Evolutionary conservation across 2,797 vertebrate genomes (phyloP).

Genomic region (Myiotriccus ornatus): DNA sequence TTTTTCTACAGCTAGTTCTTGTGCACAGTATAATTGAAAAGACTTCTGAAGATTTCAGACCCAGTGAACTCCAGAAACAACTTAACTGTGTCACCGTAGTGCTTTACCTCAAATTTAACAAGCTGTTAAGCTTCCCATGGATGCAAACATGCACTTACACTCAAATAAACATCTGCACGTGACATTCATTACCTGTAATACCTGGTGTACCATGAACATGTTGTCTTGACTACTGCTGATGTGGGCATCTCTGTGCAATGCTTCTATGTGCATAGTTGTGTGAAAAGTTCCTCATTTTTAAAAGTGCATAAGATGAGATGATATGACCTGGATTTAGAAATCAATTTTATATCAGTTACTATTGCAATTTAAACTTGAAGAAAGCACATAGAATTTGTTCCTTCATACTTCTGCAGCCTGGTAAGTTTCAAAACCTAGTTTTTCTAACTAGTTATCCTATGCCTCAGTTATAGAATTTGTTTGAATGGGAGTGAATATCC

Average conservation of each 20-base stretch:
- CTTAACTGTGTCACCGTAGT: not conserved
- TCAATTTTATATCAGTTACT: not conserved
- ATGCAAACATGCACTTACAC: not conserved
- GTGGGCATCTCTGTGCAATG: not conserved
- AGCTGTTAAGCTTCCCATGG: not conserved
- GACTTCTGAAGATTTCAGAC: not conserved
- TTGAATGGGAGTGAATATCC: not conserved
- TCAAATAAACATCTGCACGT: rapidly evolving
- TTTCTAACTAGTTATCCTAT: not conserved
- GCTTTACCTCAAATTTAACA: not conserved
- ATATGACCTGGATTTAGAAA: not conserved
- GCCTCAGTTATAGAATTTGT: not conserved
- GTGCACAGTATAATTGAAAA: not conserved
- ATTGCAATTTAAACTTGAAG: not conserved
- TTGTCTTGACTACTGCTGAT: not conserved
- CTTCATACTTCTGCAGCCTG: not conserved
- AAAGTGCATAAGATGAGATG: not conserved
- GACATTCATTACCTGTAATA: not conserved
- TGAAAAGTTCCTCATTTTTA: not conserved
- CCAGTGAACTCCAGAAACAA: not conserved
- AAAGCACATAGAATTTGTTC: not conserved
- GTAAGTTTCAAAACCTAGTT: not conserved
- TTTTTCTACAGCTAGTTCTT: not conserved
- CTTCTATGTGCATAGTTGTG: not conserved
- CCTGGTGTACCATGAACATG: not conserved